Evolutionary conservation across 2,888 invertebrate species (phyloP), one percentile per base, ranked within the genome.

Genomic region (Eristalinus aeneus): DNA sequence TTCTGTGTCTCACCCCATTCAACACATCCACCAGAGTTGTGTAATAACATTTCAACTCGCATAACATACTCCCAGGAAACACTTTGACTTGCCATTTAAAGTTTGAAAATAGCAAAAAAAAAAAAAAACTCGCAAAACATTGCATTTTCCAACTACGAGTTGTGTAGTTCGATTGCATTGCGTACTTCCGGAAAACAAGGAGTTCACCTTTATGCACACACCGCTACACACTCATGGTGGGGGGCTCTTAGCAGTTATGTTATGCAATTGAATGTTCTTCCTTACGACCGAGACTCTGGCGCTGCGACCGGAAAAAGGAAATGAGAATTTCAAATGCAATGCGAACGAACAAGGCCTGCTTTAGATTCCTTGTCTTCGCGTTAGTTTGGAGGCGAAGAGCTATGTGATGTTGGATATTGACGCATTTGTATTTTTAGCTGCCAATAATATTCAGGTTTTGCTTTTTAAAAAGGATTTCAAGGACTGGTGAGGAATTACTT

Each of bases 271-370:
- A 75, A 67, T 67, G 58, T 63, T 69, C 54, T 60, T 53, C 12
- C 69, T 54, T 61, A 63, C 61, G 3, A 5, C 11, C 39, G 63
- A 16, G 12, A 36, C 39, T 65, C 23, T 56, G 20, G 12, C 22
- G 4, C 58, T 16, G 46, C 34, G 22, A 86, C 77, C 86, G 81
- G 86, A 86, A 86, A 77, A 58, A 22, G 86, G 82, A 86, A 86
- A 86, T 86, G 86, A 86, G 86, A 86, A 74, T 82, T 86, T 86
- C 74, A 86, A 86, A 77, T 86, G 81, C 64, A 77, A 69, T 77
- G 74, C 68, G 74, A 80, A 65, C 34, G 23, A 22, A 54, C 12
- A 12, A 6, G 36, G 61, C 8, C 0, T 27, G 46, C 53, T 65
- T 10, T 58, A 32, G 31, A 32, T 16, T 54, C 3, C 9, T 60